These are phyloP conservation scores for Exocentrus adspersus DNA, from an alignment of 2,888 invertebrate genomes.

Conservation along the genomic window DNA sequence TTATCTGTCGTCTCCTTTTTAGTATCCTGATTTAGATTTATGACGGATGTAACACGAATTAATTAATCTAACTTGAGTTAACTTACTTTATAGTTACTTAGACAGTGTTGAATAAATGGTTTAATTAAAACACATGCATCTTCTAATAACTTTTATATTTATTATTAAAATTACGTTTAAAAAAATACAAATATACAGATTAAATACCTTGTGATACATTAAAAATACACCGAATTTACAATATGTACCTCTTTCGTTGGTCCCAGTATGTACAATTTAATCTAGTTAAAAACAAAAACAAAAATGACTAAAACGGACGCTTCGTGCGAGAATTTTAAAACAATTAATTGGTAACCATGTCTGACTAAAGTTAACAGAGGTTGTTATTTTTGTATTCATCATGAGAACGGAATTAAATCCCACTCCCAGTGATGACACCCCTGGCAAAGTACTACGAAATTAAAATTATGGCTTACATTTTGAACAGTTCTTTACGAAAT, in stretches of 20 bases:
- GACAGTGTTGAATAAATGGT: not conserved
- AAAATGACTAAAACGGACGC: conserved; percentile 46
- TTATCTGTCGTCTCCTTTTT: no score
- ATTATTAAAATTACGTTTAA: conserved; percentile 51
- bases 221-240: conserved; percentile 48
- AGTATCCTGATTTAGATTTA: no score
- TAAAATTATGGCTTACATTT: conserved; percentile 43
- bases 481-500: conserved; percentile 41
- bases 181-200: conserved; percentile 55
- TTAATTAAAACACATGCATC: not conserved
- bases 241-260: conserved; percentile 48
- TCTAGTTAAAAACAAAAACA: conserved; percentile 25
- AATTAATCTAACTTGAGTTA: no score
- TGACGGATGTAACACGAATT: no score
- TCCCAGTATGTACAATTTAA: conserved; percentile 49
- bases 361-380: conserved; percentile 51
- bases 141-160: conserved; percentile 43
- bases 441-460: conserved; percentile 32
- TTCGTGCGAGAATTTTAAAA: conserved; percentile 41
- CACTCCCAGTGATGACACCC: conserved; percentile 12
- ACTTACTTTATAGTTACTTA: no score
- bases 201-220: conserved; percentile 51
- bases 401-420: conserved; percentile 32
- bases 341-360: conserved; percentile 54
- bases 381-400: conserved; percentile 13